Evolutionary conservation across 2,113 vertebrate species (phyloP), one percentile per base, ranked within the genome.

Genomic region (Chunga burmeisteri): DNA sequence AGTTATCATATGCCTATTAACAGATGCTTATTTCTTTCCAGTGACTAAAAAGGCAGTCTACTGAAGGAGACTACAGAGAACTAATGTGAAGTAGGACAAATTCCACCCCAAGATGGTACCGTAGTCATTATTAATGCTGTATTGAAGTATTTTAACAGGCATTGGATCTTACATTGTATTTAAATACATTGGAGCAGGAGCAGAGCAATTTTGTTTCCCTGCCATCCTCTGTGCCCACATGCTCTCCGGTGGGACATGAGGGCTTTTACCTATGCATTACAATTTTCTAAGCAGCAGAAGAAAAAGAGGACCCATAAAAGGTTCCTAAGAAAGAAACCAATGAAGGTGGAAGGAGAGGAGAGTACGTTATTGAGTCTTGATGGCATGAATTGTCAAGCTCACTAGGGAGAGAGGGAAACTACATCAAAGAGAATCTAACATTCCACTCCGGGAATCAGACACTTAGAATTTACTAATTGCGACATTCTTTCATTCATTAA

Each of bases 401-500:
- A 11, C 21, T 15, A 65, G 36, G 25, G 70, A 79, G 30, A 89
- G 44, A 75, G 56, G 62, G 61, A 96, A 94, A 79, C 27, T 27
- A 90, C 61, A 90, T 94, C 65, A 93, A 90, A 96, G 59, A 53
- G 66, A 93, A 89, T 81, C 65, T 85, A 82, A 47, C 58, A 77
- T 80, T 87, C 30, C 34, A 55, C 62, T 74, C 49, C 2, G 12
- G 67, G 74, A 92, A 80, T 70, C 55, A 77, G 47, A 29, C 56
- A 66, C 62, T 93, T 86, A 88, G 47, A 93, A 82, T 80, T 77
- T 86, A 62, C 67, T 92, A 93, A 94, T 83, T 90, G 62, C 55
- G 83, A 58, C 74, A 80, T 61, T 88, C n/a, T 53, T 92, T 73
- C 56, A 75, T 91, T 92, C 70, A 90, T 93, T 86, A 96, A 83